Conservation (phyloP, 2,113 vertebrate species). For the Lophotis ruficrista region DNA sequence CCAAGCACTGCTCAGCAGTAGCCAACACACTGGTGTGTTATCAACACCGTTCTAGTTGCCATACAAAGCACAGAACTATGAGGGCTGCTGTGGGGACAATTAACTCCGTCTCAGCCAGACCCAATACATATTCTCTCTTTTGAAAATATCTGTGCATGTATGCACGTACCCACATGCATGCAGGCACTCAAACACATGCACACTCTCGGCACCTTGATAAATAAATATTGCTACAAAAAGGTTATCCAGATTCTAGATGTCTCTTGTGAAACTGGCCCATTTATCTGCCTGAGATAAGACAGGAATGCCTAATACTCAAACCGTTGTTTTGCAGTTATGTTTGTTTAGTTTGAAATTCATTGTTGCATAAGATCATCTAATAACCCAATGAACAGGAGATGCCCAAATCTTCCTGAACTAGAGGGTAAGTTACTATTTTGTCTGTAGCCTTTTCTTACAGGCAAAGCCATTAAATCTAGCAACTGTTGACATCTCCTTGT, state of each 20-base stretch:
- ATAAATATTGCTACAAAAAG: background rate
- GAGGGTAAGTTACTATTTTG: background rate
- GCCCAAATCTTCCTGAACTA: background rate
- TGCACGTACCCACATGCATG: background rate
- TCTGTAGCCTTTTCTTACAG: background rate
- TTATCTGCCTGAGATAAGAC: background rate
- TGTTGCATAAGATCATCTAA: background rate
- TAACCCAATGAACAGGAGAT: background rate
- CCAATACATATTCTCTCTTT: background rate
- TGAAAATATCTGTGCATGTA: background rate
- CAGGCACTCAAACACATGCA: too few species aligned
- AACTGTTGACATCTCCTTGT: background rate
- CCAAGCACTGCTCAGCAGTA: too few species aligned
- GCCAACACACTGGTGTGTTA: too few species aligned
- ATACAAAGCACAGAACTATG: too few species aligned
- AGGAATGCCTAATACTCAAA: background rate
- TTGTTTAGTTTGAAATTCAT: background rate
- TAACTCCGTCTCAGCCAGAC: too few species aligned
- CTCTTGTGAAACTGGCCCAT: background rate
- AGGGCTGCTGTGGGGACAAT: too few species aligned
- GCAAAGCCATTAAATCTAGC: background rate
- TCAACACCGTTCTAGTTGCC: too few species aligned
- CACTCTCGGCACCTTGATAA: background rate
- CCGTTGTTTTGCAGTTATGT: background rate
- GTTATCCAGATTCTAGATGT: background rate